phyloP scores from a whole-genome alignment of 2,888 invertebrate genomes.

The Caenorhabditis panamensis region DNA sequence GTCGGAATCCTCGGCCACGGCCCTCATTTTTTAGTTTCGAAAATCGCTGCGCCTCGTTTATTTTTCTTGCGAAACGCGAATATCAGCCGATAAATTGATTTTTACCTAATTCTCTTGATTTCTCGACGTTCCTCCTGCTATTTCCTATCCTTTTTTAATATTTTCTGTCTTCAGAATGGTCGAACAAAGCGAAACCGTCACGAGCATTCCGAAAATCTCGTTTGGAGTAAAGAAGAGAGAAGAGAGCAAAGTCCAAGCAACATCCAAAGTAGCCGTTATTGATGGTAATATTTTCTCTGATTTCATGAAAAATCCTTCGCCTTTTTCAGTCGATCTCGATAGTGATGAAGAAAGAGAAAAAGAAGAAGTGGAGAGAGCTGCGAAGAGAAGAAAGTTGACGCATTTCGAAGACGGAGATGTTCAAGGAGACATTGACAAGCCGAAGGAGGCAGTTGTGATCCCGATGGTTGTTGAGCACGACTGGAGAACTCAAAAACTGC shows the following conservation, averaged over 20 bases:
- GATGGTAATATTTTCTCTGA: constrained; percentile 33
- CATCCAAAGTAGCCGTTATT: constrained; percentile 39
- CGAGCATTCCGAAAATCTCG: constrained; percentile 63
- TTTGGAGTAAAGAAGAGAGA: constrained; percentile 70
- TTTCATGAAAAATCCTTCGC: not conserved
- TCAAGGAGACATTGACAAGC: constrained; percentile 62
- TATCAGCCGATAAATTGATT: too few relatives aligned
- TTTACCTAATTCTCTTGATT: too few relatives aligned
- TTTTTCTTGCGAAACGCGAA: too few relatives aligned
- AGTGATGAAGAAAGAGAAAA: constrained; percentile 70
- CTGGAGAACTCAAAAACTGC: constrained; percentile 69
- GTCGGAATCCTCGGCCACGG: too few relatives aligned
- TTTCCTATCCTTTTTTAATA: not conserved
- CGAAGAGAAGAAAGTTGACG: constrained; percentile 68
- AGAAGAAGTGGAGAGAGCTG: constrained; percentile 62
- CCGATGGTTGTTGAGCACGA: constrained; percentile 72
- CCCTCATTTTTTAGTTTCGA: not conserved
- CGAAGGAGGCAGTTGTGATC: constrained; percentile 65
- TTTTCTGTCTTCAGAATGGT: constrained; percentile 31
- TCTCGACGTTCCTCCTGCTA: too few relatives aligned
- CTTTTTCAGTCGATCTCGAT: constrained; percentile 59
- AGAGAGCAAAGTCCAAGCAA: constrained; percentile 49
- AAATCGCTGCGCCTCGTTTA: not conserved
- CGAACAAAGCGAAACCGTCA: constrained; percentile 10
- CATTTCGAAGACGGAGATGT: constrained; percentile 69